Evolutionary conservation across 2,113 vertebrate genomes (phyloP), one percentile per base, ranked within the genome.

Genomic region (Cebidichthys violaceus): DNA sequence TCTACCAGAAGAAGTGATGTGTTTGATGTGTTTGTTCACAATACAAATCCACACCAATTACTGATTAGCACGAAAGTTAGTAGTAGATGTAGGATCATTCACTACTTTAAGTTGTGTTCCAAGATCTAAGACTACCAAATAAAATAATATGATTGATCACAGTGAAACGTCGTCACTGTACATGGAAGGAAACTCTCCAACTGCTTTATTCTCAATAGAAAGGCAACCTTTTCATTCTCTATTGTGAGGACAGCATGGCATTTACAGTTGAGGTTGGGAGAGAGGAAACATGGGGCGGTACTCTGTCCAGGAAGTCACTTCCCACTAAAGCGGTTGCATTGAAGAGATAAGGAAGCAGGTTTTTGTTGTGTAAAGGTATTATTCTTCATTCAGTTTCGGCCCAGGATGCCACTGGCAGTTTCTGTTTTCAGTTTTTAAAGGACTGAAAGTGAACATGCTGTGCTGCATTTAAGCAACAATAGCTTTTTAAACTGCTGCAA

Each of bases 281-380:
- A 83, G 71, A 88, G 92, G 85, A 94, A 93, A 89, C 87, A 82
- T 74, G 83, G 89, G 81, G 68, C 82, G 69, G 69, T 50, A 69
- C 70, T 83, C 67, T 24, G 70, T 65, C 68, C 90, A 92, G 93
- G 93, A 94, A 93, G 90, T 91, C 52, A 29, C 81, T 90, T 85
- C 92, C 92, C 90, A 86, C 86, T 78, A 60, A 3, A 60, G 27
- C 45, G 64, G 79, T 41, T 60, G 62, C 67, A 90, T 66, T 33
- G 62, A 57, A 64, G 43, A 88, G 90, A 94, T 90, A 89, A 91
- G 91, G 70, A 87, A 73, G 68, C 68, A 82, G 65, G 17, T 20
- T 74, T 86, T 72, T 45, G 52, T 71, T 64, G 57, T 68, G 54
- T 7, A 71, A 29, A 22, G 29, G 31, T 68, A 80, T 59, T 79